Conservation (phyloP, 2,797 vertebrate species). For the Cheracebus regulus region DNA sequence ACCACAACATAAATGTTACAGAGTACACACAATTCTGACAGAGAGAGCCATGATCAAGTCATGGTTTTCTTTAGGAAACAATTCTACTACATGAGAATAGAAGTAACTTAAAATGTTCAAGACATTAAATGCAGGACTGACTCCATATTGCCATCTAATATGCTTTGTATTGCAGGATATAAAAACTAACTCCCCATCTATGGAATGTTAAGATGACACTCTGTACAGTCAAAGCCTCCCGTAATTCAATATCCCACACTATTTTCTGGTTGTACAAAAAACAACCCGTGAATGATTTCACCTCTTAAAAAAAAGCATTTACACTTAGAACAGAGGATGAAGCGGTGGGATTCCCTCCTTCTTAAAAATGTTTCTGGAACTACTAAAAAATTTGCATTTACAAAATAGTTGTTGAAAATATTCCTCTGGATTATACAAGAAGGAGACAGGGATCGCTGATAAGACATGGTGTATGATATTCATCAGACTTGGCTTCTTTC, state of each 20-base stretch:
- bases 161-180: slow-evolving; percentile 78
- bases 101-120: slow-evolving; percentile 83
- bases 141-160: slow-evolving; percentile 57
- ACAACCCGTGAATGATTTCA: slow-evolving; percentile 83
- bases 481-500: slow-evolving; percentile 90
- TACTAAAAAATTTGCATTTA: slow-evolving; percentile 96
- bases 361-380: slow-evolving; percentile 95
- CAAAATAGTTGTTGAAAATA: slow-evolving; percentile 99
- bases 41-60: slow-evolving; percentile 85
- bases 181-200: slow-evolving; percentile 82
- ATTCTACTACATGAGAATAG: slow-evolving; percentile 82
- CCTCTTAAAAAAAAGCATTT: slow-evolving; percentile 86
- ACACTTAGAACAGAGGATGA: slow-evolving; percentile 85
- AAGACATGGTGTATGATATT: slow-evolving; percentile 83
- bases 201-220: slow-evolving; percentile 63
- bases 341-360: slow-evolving; percentile 87
- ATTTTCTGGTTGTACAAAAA: slow-evolving; percentile 84
- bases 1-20: slow-evolving; percentile 86
- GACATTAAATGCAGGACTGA: slow-evolving; percentile 85
- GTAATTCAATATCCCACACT: slow-evolving; percentile 70
- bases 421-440: slow-evolving; percentile 99
- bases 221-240: slow-evolving; percentile 67
- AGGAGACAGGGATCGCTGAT: slow-evolving; percentile 87
- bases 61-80: slow-evolving; percentile 88
- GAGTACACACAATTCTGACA: slow-evolving; percentile 87